A percentile compares a stretch with the other conserved stretches of the same genome.
Evolutionary conservation across 1,140 invertebrate genomes (phyloP).

Genomic region (Rhagoletis pomonella): DNA sequence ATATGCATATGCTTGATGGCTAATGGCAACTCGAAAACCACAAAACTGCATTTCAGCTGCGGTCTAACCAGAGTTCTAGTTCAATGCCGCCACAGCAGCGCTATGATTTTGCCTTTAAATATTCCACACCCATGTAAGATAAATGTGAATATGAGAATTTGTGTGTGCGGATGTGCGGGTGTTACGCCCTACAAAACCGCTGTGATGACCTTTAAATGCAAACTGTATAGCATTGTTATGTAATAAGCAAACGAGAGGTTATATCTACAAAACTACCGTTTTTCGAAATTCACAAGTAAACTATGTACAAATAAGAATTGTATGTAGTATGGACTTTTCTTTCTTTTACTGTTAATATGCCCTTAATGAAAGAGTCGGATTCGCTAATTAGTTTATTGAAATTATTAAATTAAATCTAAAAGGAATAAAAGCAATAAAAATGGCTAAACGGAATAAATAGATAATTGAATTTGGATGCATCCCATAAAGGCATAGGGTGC

Average conservation of each 20-base stretch:
- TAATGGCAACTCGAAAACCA: slow-evolving; percentile 19
- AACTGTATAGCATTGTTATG: neutral
- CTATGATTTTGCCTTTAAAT: neutral
- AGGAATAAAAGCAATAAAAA: too few species aligned
- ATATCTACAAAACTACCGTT: neutral
- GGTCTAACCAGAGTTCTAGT: slow-evolving; percentile 15
- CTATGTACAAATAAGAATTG: too few species aligned
- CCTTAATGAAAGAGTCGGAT: too few species aligned
- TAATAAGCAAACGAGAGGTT: neutral
- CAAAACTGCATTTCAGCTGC: slow-evolving; percentile 18
- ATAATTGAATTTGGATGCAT: too few species aligned
- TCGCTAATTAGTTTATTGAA: too few species aligned
- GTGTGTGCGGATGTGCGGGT: neutral
- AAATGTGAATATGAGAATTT: neutral
- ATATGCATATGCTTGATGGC: neutral
- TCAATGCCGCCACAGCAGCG: neutral
- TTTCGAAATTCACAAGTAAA: too few species aligned
- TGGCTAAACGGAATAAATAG: too few species aligned
- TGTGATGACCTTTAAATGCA: slow-evolving; percentile 6
- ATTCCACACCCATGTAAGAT: neutral
- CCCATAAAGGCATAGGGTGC: too few species aligned
- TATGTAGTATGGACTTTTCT: too few species aligned
- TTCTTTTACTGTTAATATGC: too few species aligned
- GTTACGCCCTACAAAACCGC: too few species aligned
- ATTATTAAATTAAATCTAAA: too few species aligned